Evolutionary conservation across 2,797 vertebrate genomes (phyloP).

Genomic region (Lycodopsis pacificus): DNA sequence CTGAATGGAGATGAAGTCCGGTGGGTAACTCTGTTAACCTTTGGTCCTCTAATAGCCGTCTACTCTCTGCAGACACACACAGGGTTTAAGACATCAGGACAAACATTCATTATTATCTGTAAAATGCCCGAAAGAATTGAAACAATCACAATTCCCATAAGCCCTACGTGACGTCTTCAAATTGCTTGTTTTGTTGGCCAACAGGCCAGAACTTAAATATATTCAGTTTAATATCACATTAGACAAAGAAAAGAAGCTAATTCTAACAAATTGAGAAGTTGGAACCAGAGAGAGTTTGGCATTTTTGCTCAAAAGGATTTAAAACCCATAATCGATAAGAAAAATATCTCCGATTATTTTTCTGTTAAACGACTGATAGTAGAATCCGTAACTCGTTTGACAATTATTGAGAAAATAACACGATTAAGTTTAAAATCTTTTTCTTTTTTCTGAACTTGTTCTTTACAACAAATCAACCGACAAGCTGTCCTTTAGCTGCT

Average conservation of each 20-base stretch:
- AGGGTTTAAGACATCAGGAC: constrained; percentile 43
- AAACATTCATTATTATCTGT: constrained; percentile 29
- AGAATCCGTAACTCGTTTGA: neutral
- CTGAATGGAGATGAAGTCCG: constrained; percentile 66
- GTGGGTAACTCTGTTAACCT: constrained; percentile 72
- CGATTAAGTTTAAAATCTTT: neutral
- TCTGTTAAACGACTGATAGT: rapidly evolving
- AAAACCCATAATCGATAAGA: neutral
- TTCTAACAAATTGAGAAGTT: neutral
- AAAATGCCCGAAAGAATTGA: neutral
- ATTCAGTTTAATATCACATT: neutral
- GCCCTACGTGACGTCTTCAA: neutral
- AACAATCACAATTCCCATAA: neutral
- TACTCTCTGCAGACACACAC: neutral
- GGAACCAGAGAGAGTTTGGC: neutral
- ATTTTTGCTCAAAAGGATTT: neutral
- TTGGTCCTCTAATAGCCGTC: constrained; percentile 49
- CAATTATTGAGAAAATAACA: neutral
- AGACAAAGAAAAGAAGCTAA: neutral
- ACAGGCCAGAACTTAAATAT: neutral
- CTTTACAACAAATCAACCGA: too few species aligned
- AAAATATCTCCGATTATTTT: neutral
- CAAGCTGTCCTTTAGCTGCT: constrained; percentile 1
- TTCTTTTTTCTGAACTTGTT: too few species aligned
- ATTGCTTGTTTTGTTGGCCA: neutral